Base-by-base conservation (phyloP, 1,140 invertebrate genomes). In the Drosophila hydei region DNA sequence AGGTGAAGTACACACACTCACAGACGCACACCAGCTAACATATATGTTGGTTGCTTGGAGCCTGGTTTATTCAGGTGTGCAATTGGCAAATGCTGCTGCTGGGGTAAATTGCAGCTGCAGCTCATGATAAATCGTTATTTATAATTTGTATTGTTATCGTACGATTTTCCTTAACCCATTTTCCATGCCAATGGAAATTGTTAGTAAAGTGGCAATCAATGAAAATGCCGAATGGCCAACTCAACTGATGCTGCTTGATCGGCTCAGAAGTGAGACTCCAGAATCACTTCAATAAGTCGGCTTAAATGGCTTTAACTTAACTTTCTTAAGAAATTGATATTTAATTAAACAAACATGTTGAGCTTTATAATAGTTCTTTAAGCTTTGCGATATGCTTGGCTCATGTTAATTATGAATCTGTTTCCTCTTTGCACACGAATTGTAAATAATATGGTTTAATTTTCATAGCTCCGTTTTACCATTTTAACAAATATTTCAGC, bases 41-140 rank as follows among this genome's bases (percentile, higher is more conserved):
- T 6, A 40, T 6, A 30, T 52, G 50, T 12, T 18, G 38, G 23
- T 27, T 56, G 51, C 38, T 19, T 62, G 72, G 60, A 47, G 65
- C 48, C 62, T 33, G 23, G 40, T 25, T 55, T 75, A 80, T 85
- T 81, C 81, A 85, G 77, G 81, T 85, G 81, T 85, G 70, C 83
- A 77, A 85, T 81, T 85, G 80, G 81, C 59, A 87, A 84, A 85
- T 79, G 80, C 80, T 79, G 73, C 64, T 60, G 38, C 72, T 47
- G 25, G 21, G 38, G 45, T 62, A 59, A 71, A 72, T 40, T 76
- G 79, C 65, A 85, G 67, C 60, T 70, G 60, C 38, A 65, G 27
- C 56, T 75, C 81, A 72, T 81, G 77, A 85, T 85, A 85, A 87
- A 85, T 85, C 67, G 81, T 87, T 87, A 85, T 81, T 87, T 85